Evolutionary conservation across 2,113 vertebrate genomes (phyloP), one percentile per base, ranked within the genome.

Genomic region (Lepus americanus): DNA sequence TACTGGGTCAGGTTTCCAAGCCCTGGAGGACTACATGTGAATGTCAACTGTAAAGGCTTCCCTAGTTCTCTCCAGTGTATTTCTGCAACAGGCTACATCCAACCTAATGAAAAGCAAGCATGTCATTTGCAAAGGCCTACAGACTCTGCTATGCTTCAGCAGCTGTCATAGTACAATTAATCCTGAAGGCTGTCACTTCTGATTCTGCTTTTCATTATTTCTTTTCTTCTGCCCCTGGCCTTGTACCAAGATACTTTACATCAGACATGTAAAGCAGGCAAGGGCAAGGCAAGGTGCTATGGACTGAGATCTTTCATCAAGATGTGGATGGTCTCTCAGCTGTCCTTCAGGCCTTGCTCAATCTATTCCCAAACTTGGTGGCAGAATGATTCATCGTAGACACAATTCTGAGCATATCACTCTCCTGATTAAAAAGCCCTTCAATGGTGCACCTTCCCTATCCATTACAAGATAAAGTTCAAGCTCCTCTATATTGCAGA

Each of bases 171-270:
- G 85, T 90, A 94, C 92, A 94, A 94, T 77, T 93, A 92, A 87
- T 49, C 69, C 94, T 70, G 80, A 97, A 96, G 76, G 61, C 61
- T 93, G 84, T 89, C 90, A 94, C 39, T 95, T 95, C 61, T 95
- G 82, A 97, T 94, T 92, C 70, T 90, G 69, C 90, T 94, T 94
- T 89, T 92, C 88, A 95, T 95, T 64, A 92, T 81, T 86, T 96
- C 86, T 95, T 92, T 94, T 97, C 77, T 89, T 82, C 22, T 90
- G 27, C 66, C 53, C 36, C 55, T 88, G 78, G 87, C 63, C 92
- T 53, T 92, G 51, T 76, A 76, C 70, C 78, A 84, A 82, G 89
- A 96, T 49, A 95, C 14, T 63, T 63, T 92, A 77, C 13, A 87
- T 70, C 51, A 92, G 90, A 95, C 61, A 89, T 13, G 20, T 79